These are phyloP conservation scores for Cataglyphis rosenhaueri DNA, from an alignment of 2,888 invertebrate species.

Conservation along the genomic window DNA sequence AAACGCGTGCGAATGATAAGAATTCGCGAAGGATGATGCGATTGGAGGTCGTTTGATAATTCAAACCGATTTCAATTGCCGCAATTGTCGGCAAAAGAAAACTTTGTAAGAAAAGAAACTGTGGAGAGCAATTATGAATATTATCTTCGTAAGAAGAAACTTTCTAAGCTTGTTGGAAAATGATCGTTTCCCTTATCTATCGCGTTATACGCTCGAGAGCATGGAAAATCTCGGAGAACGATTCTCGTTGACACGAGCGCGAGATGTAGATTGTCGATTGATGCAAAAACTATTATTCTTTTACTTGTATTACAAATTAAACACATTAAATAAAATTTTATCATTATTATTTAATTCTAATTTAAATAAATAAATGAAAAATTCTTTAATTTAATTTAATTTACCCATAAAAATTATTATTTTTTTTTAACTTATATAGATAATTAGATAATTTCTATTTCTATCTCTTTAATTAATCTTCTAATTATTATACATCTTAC, in stretches of 20 bases:
- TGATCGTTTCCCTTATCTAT: conserved; percentile 63
- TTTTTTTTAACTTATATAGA: neutral
- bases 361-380: neutral
- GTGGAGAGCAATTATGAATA: conserved; percentile 69
- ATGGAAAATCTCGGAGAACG: conserved; percentile 54
- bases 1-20: conserved; percentile 21
- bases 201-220: conserved; percentile 51
- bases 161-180: conserved; percentile 57
- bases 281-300: neutral
- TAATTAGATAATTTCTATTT: neutral
- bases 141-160: conserved; percentile 66
- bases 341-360: conserved; percentile 6
- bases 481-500: neutral
- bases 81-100: conserved; percentile 54
- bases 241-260: conserved; percentile 30
- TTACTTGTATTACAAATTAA: conserved; percentile 3
- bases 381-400: neutral
- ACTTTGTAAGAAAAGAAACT: conserved; percentile 11
- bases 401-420: neutral
- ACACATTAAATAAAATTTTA: neutral
- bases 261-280: conserved; percentile 27
- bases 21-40: conserved; percentile 22
- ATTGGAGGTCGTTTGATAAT: conserved; percentile 33
- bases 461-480: neutral
- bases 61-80: conserved; percentile 12